Evolutionary conservation across 2,888 invertebrate species (phyloP), one percentile per base, ranked within the genome.

Genomic region (Tetanocera ferruginea): DNA sequence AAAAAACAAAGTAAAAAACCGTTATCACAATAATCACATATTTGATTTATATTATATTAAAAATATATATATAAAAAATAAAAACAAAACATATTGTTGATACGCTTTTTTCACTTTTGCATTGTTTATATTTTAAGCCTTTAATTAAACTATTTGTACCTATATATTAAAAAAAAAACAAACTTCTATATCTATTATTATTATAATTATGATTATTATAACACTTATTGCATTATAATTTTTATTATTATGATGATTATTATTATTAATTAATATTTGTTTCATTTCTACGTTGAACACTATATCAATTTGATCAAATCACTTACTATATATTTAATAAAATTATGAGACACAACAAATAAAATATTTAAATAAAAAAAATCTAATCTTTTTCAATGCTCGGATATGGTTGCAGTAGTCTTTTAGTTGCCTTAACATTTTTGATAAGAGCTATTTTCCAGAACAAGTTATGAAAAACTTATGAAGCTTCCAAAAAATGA

Each of bases 21-120:
- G 25, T 43, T 49, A 75, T 52, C 31, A 70, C 17, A 31, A 74
- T 49, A 62, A 74, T 74, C 60, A 76, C 52, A 57, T 62, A 28
- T 76, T 76, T 78, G 23, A 60, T 70, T 69, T 71, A 74, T 73
- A 51, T 73, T 79, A 55, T 23, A 43, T 60, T 78, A 76, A 83
- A 78, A 79, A 80, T 78, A 71, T 80, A 80, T 81, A 80, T 81
- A 79, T 84, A 80, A 79, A 37, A 3, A 43, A 76, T 64, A 75
- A 69, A 52, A 37, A 60, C 37, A 60, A 34, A 31, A 55, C 62
- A 76, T 67, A 72, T 71, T 76, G 62, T 34, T 77, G 55, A 34
- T 64, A 51, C 52, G 52, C 74, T 71, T 77, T 73, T 67, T 69
- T 60, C 43, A 67, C 51, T 79, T 49, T 76, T 69, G 78, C 79